Base-by-base conservation (phyloP, 2,888 invertebrate species). In the Callyntrura guangdongensis region DNA sequence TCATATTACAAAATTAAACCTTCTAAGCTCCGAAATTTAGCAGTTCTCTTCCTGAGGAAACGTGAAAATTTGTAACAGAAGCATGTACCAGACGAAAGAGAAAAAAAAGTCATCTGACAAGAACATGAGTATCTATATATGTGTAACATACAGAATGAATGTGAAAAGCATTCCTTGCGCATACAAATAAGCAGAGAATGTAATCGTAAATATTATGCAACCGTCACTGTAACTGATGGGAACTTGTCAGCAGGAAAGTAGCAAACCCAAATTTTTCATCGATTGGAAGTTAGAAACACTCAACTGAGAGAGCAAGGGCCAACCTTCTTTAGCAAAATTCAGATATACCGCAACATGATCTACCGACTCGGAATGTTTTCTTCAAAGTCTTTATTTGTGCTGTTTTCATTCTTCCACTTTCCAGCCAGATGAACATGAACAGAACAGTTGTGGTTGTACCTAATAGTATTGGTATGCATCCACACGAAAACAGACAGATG, bases 191-290 rank as follows among this genome's bases (percentile, higher is more conserved):
- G 14, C 27, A 27, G 36, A 11, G 36, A 36, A 69, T 45, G 69
- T 67, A 69, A 69, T 45, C 36, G 69, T 45, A 45, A 69, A 22
- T 17, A 69, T 69, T 69, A 69, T 69, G 45, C 69, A 69, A 14
- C 36, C 45, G 17, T 45, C 45, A 17, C 45, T 45, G 45, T 69
- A 69, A 69, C 69, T 69, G 69, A 69, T 69, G 69, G 45, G 69
- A 36, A n/a, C 69, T n/a, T 69, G 69, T 69, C 69, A 45, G n/a
- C 36, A 45, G 45, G 17, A 45, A 45, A 17, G 45, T 8, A 69
- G 69, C 17, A n/a, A 53, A 53, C 14, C 8, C 59, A 17, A 45
- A 45, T 14, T 36, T n/a, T 45, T 17, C n/a, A 36, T 36, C 69
- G 9, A 67, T 67, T 17, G 36, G 25, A 67, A 67, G 67, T n/a